Evolutionary conservation across 2,797 vertebrate genomes (phyloP).

Genomic region (Neopelma chrysocephalum): DNA sequence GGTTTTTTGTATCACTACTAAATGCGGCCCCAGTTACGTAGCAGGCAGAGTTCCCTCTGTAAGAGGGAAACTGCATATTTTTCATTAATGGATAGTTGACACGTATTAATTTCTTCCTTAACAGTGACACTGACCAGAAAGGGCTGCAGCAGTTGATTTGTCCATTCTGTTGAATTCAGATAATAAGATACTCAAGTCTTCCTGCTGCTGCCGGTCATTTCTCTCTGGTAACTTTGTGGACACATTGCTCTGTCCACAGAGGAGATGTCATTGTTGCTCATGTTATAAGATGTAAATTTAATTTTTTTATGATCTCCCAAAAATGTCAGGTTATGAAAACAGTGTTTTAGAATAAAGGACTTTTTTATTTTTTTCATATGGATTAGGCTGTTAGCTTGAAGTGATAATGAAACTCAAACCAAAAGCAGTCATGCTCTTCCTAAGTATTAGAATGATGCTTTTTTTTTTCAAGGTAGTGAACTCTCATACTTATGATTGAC

Average conservation of each 20-base stretch:
- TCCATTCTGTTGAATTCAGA: not conserved
- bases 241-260: not conserved
- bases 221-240: not conserved
- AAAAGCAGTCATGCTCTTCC: not conserved
- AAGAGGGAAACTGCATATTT: not conserved
- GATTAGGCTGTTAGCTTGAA: not conserved
- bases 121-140: not conserved
- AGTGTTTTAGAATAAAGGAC: not conserved
- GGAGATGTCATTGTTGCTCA: not conserved
- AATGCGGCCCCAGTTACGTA: not conserved
- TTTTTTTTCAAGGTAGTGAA: not conserved
- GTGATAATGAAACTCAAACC: not conserved
- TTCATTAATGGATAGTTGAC: not conserved
- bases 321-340: not conserved
- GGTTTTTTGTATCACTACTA: not conserved
- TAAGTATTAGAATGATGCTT: not conserved
- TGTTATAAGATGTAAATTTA: not conserved
- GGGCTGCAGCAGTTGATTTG: not conserved
- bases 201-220: not conserved
- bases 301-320: not conserved
- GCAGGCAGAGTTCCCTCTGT: not conserved
- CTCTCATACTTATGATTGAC: not conserved
- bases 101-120: not conserved
- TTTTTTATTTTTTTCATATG: not conserved
- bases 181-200: not conserved